Base-by-base conservation (phyloP, 2,797 vertebrate species). In the Spinibarbus caldwelli region DNA sequence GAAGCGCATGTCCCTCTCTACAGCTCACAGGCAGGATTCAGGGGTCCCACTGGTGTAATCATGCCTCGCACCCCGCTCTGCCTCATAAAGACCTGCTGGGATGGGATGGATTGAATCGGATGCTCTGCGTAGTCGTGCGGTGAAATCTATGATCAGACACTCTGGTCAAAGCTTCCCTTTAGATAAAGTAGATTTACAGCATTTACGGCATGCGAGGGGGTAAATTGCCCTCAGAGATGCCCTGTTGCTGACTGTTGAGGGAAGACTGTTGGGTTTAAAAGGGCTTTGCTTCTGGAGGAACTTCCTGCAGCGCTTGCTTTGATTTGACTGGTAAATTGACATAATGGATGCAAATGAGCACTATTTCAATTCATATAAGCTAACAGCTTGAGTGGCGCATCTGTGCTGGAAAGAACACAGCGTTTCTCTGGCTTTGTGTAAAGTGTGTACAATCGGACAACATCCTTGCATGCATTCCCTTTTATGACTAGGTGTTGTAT, bases 221-320 rank as follows among this genome's bases (percentile, higher is more conserved):
- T 68, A 67, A 41, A 76, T 52, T 67, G 11, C 19, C 34, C 26
- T 67, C 34, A 68, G 17, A 75, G 86, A 73, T 59, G 34, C 45
- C 54, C 54, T 52, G 67, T 54, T 78, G 81, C 75, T 83, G 85
- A 73, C 54, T 64, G 26, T 71, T 72, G 57, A 86, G 31, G 68
- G 83, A 73, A 78, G 57, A 72, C 75, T 49, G 75, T 38, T 38
- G 66, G 3, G 41, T 78, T 49, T 72, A 36, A 72, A 34, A 64
- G 2, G 66, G 47, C 7, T 67, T 84, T 68, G n/a, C 17, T n/a
- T 36, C 62, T 54, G 34, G 62, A 76, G 36, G 14, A 12, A 49
- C 11, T 31, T 67, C 31, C 71, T 52, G 29, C 29, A 64, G 80
- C 19, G 4, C 36, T 31, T 26, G 23, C n/a, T 43, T 72, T 72